Base-by-base conservation (phyloP, 2,888 invertebrate genomes). In the Candidula unifasciata region DNA sequence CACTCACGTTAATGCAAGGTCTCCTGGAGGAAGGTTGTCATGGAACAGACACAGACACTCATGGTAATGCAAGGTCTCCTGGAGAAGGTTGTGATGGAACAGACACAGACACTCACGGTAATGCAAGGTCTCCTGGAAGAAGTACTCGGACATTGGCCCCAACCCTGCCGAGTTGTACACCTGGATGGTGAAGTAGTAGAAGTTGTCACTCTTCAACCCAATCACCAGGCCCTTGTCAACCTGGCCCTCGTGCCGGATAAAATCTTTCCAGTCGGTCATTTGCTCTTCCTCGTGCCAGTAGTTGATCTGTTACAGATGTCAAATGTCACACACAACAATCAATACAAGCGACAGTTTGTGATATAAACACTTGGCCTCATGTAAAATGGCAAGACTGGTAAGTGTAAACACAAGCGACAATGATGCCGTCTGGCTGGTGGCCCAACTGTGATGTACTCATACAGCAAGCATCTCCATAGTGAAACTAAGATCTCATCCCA, bases 81-180 rank as follows among this genome's bases (percentile, higher is more conserved):
- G 6, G 16, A 8, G 18, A 71, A 71, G 27, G n/a, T n/a, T n/a
- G n/a, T n/a, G n/a, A n/a, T 60, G 24, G 5, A 18, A 60, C 60
- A 16, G 60, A 21, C 10, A 16, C 44, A 13, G 35, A n/a, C n/a
- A 85, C 90, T 85, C 85, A 90, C 90, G 86, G 13, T 82, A 82
- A 24, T 88, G 86, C 24, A 88, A 86, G 2, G 89, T 89, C 44
- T 87, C 88, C 64, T 88, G 84, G 27, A 87, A 81, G 78, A 86
- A 88, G 68, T 96, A 95, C 94, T 98, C 98, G 94, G 98, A 98
- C 93, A 98, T 97, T 0, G 98, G 97, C 6, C 99, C 98, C 93
- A 98, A 97, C 6, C 99, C 99, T 5, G 98, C 99, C 0, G 97
- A 96, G 94, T 99, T 99, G 92, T 97, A 98, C 0, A 97, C 98